Percentiles rank a stretch among this genome's conserved stretches.
These are phyloP conservation scores for Tinea pellionella DNA, from an alignment of 2,888 invertebrate species.

Conservation along the genomic window DNA sequence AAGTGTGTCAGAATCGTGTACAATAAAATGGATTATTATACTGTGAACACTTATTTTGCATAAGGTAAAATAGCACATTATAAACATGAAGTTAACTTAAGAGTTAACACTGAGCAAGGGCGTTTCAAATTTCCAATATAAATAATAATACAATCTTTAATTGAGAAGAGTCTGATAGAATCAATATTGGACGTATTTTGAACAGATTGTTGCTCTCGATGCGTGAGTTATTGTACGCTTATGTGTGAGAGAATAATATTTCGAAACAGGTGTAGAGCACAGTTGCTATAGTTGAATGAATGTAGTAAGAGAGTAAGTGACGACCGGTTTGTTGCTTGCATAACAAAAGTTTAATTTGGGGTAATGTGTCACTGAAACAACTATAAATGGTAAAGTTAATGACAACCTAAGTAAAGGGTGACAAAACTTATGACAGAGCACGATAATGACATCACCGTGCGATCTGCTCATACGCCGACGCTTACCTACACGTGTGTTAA, in stretches of 20 bases:
- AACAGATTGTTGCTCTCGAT: neutral
- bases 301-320: neutral
- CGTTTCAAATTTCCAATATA: constrained; percentile 12
- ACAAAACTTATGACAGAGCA: constrained; percentile 38
- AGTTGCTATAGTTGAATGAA: neutral
- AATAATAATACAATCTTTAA: neutral
- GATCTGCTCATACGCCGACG: constrained; percentile 41
- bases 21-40: neutral
- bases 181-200: neutral
- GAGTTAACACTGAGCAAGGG: constrained; percentile 1
- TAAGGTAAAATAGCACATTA: neutral
- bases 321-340: constrained; percentile 29
- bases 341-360: constrained; percentile 32
- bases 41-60: neutral
- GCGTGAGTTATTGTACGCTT: neutral
- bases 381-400: constrained; percentile 20
- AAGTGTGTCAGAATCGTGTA: neutral
- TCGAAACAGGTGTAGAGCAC: constrained; percentile 10
- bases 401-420: constrained; percentile 26
- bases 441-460: constrained; percentile 57
- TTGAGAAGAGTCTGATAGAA: neutral
- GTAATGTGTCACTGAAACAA: constrained; percentile 35
- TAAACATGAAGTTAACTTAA: too few relatives aligned
- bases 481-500: constrained; percentile 49
- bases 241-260: neutral